A percentile compares a stretch with the other conserved stretches of the same genome.
Evolutionary conservation across 1,140 invertebrate species (phyloP).

Genomic region (Euwallacea similis): DNA sequence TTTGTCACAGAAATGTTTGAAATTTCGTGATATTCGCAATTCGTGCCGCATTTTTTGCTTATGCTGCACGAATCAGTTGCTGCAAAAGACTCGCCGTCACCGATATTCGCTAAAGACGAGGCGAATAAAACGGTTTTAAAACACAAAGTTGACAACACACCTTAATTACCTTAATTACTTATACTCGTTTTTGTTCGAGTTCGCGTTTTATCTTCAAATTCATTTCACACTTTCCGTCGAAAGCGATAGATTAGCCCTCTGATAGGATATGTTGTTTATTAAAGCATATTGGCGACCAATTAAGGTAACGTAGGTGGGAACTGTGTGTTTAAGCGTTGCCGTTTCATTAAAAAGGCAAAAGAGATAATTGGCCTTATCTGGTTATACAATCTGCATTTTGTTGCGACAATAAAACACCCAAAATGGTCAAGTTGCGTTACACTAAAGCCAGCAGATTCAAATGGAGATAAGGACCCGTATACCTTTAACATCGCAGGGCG

Average conservation of each 20-base stretch:
- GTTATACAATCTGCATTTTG: conserved; percentile 22
- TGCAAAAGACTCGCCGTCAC: too few species aligned
- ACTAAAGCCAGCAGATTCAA: neutral
- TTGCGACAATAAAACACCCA: conserved; percentile 19
- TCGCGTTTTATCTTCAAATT: conserved; percentile 21
- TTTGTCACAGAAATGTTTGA: too few species aligned
- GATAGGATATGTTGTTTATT: conserved; percentile 26
- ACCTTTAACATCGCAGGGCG: neutral
- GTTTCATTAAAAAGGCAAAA: conserved; percentile 29
- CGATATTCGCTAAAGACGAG: too few species aligned
- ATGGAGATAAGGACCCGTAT: neutral
- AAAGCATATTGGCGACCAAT: conserved; percentile 30
- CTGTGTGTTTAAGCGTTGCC: conserved; percentile 15
- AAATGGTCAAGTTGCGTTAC: conserved; percentile 8
- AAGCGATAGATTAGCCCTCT: conserved; percentile 15
- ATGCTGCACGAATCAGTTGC: too few species aligned
- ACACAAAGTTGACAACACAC: too few species aligned
- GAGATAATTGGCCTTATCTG: conserved; percentile 27
- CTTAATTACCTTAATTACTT: conserved; percentile 15
- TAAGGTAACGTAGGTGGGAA: conserved; percentile 24
- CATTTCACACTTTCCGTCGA: conserved; percentile 27
- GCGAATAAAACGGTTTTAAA: too few species aligned
- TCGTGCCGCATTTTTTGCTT: too few species aligned
- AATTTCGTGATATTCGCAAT: too few species aligned
- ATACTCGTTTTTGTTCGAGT: conserved; percentile 15